Percentiles rank a stretch among this genome's conserved stretches.
These are phyloP conservation scores for Epinephelus moara DNA, from an alignment of 2,113 vertebrate species.

Conservation along the genomic window DNA sequence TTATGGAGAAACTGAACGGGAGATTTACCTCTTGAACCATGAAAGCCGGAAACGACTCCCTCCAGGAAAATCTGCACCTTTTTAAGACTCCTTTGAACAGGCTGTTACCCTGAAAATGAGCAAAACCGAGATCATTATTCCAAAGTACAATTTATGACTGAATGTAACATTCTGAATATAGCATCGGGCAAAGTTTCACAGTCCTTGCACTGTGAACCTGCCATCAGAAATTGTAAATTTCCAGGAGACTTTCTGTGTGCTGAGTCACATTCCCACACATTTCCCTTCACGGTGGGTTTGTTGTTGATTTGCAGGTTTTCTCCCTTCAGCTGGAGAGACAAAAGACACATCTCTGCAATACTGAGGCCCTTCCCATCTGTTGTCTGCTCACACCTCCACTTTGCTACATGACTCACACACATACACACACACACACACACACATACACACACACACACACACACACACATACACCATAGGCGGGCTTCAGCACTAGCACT, in stretches of 20 bases:
- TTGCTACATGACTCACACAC: constrained; percentile 57
- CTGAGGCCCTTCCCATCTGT: constrained; percentile 63
- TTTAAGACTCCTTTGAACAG: not conserved
- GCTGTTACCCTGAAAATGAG: not conserved
- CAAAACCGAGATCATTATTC: constrained; percentile 13
- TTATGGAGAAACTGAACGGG: not conserved
- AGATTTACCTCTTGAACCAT: not conserved
- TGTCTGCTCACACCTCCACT: constrained; percentile 77
- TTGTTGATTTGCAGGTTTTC: constrained; percentile 67
- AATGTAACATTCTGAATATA: constrained; percentile 31
- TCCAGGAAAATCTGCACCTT: not conserved
- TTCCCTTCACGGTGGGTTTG: constrained; percentile 54
- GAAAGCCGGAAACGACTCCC: not conserved
- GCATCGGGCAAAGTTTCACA: constrained; percentile 39
- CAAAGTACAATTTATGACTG: constrained; percentile 23
- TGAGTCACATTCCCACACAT: constrained; percentile 67
- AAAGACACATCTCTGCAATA: constrained; percentile 65
- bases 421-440: constrained; percentile 15
- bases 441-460: constrained; percentile 14
- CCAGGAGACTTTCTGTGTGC: constrained; percentile 46
- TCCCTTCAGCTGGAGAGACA: constrained; percentile 57
- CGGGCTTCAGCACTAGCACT: constrained; percentile 57
- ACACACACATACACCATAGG: constrained; percentile 40
- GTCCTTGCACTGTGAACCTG: constrained; percentile 31
- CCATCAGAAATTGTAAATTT: constrained; percentile 44